Conservation (phyloP, 2,888 invertebrate genomes). For the Volucella zonaria region DNA sequence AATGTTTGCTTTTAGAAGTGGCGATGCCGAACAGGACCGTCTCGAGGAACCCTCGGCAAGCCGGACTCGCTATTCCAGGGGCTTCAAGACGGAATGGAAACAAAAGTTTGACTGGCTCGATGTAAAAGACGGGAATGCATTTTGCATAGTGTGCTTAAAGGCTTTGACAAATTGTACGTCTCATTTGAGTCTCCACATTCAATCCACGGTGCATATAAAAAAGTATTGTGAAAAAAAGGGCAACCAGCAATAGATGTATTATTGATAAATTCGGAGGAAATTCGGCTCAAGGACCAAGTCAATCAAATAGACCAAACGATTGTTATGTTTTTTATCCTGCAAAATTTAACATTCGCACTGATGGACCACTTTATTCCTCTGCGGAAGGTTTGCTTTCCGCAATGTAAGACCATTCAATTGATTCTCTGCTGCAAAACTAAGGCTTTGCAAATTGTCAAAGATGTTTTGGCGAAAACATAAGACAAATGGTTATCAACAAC, state of each 20-base stretch:
- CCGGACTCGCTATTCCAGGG: too few relatives aligned
- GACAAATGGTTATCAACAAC: background rate
- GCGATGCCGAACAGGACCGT: too few relatives aligned
- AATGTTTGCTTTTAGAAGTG: too few relatives aligned
- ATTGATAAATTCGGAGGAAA: background rate
- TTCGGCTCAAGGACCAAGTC: too few relatives aligned
- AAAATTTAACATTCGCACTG: background rate
- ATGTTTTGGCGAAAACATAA: background rate
- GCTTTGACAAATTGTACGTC: too few relatives aligned
- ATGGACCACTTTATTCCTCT: conserved; percentile 2
- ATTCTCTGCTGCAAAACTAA: background rate
- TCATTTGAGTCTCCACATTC: background rate
- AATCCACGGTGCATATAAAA: background rate
- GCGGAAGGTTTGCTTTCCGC: background rate
- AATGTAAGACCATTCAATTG: background rate
- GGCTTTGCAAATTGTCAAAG: conserved; percentile 5
- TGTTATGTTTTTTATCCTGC: background rate
- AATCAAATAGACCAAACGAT: background rate
- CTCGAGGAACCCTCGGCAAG: too few relatives aligned
- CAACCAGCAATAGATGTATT: background rate
- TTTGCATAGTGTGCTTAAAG: too few relatives aligned
- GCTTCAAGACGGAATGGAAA: too few relatives aligned
- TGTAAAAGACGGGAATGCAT: too few relatives aligned
- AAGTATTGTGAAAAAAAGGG: background rate
- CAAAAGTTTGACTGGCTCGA: too few relatives aligned